phyloP scores from a whole-genome alignment of 2,888 invertebrate species.

The Drosophila birchii region DNA sequence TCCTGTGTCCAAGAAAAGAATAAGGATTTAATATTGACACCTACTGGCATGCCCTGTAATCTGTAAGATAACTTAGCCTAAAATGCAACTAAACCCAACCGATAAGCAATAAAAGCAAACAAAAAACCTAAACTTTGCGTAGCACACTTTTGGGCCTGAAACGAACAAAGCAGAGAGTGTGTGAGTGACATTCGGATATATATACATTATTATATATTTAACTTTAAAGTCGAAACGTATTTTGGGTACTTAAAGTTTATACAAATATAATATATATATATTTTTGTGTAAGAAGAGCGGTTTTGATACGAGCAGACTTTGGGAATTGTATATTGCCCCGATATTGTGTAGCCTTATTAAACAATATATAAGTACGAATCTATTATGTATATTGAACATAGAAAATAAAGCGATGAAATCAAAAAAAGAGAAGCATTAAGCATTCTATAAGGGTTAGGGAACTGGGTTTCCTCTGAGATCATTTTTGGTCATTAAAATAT shows the following conservation, averaged over 20 bases:
- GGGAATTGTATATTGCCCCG: conserved; percentile 30
- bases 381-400: conserved; percentile 16
- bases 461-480: not conserved
- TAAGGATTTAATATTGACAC: not conserved
- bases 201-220: conserved; percentile 9
- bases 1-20: conserved; percentile 16
- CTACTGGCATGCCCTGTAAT: conserved; percentile 1
- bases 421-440: not conserved
- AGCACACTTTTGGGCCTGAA: conserved; percentile 32
- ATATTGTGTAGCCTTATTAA: conserved; percentile 33
- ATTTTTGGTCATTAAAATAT: too few relatives aligned
- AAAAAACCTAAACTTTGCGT: conserved; percentile 8
- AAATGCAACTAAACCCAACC: conserved; percentile 37
- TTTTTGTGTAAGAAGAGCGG: conserved; percentile 21
- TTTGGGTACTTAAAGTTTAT: conserved; percentile 14
- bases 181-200: conserved; percentile 11
- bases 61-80: conserved; percentile 8
- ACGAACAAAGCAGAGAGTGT: not conserved
- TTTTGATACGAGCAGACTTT: conserved; percentile 37
- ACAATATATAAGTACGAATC: not conserved
- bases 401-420: conserved; percentile 27
- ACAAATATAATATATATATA: conserved; percentile 4
- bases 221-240: conserved; percentile 1
- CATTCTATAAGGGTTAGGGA: not conserved
- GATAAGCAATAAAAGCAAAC: conserved; percentile 42